These are phyloP conservation scores for Cephalopachus bancanus DNA, from an alignment of 2,797 vertebrate genomes.

Conservation along the genomic window DNA sequence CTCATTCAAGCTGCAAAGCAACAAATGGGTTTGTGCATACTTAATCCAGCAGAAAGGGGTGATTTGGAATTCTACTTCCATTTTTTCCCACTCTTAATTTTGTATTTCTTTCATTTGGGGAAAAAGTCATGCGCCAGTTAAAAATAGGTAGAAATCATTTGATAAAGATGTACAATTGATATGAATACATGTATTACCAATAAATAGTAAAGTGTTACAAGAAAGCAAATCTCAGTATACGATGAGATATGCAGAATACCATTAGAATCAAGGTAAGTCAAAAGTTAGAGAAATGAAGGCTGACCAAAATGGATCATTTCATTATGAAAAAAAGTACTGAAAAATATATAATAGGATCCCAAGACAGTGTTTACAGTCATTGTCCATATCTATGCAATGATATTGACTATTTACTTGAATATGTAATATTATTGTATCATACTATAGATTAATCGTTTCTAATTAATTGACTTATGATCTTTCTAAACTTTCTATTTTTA, in stretches of 20 bases:
- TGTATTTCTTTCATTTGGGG: not conserved
- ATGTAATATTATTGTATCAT: not conserved
- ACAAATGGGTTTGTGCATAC: not conserved
- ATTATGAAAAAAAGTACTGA: not conserved
- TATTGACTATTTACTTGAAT: slow-evolving; percentile 9
- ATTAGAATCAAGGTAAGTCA: not conserved
- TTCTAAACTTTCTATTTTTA: not conserved
- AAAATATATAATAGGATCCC: not conserved
- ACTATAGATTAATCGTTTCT: not conserved
- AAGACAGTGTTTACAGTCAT: not conserved
- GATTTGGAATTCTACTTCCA: slow-evolving; percentile 5
- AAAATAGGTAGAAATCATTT: not conserved
- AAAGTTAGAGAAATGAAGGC: not conserved
- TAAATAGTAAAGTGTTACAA: not conserved
- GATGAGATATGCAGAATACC: not conserved
- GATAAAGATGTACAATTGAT: not conserved
- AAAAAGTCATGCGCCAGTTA: not conserved
- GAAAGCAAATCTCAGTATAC: not conserved
- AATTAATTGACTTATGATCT: not conserved
- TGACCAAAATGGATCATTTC: not conserved
- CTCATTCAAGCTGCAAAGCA: not conserved
- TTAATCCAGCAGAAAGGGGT: not conserved
- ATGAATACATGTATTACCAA: not conserved
- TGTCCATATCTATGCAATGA: not conserved
- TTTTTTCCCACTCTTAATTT: not conserved